Evolutionary conservation across 2,113 vertebrate genomes (phyloP).

Genomic region (Syrrhaptes paradoxus): DNA sequence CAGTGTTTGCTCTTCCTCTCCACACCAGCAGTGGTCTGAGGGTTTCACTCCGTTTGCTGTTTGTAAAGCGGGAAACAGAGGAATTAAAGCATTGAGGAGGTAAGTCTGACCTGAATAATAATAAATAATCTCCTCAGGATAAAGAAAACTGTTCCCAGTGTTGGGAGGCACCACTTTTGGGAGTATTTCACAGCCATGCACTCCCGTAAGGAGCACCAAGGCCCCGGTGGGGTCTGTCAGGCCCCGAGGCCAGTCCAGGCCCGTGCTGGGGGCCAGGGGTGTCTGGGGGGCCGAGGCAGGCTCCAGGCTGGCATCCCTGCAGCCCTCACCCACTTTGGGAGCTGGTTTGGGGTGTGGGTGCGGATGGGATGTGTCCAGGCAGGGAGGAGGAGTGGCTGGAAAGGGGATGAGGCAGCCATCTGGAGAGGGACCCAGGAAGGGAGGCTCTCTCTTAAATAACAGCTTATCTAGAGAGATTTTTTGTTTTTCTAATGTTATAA

Average conservation of each 20-base stretch:
- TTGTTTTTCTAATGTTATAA: neutral
- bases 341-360: neutral
- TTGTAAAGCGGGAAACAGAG: conserved; percentile 34
- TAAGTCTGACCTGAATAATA: neutral
- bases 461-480: neutral
- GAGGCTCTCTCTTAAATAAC: neutral
- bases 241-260: neutral
- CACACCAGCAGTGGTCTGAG: neutral
- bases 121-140: neutral
- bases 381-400: neutral
- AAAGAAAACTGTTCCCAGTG: neutral
- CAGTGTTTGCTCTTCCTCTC: conserved; percentile 18
- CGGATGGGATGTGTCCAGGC: neutral
- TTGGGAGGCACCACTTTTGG: neutral
- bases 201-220: neutral
- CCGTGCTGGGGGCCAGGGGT: neutral
- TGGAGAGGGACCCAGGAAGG: neutral
- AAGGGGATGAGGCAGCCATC: neutral
- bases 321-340: neutral
- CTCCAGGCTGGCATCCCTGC: neutral
- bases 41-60: conserved; percentile 16
- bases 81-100: conserved; percentile 21
- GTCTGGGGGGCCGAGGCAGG: rapidly evolving
- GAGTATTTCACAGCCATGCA: neutral
- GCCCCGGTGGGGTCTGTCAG: neutral